Evolutionary conservation across 2,113 vertebrate species (phyloP).

Genomic region (Henicopernis longicauda): DNA sequence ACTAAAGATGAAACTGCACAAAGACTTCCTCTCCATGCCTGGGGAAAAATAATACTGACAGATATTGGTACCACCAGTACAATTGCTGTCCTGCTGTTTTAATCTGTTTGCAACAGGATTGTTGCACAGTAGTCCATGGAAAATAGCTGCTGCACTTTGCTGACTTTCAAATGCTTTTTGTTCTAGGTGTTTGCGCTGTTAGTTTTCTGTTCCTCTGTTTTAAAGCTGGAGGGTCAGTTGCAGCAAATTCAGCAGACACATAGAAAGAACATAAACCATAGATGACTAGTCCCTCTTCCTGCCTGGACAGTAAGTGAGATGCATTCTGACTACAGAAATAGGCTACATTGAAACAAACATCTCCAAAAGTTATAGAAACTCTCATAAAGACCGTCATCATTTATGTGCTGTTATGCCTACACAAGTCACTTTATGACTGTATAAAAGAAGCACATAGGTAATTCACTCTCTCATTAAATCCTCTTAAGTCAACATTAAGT

Average conservation of each 20-base stretch:
- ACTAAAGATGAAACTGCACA: not conserved
- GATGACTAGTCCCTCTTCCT: not conserved
- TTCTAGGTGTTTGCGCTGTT: not conserved
- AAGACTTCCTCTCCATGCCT: not conserved
- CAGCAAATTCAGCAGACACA: not conserved
- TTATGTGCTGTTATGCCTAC: not conserved
- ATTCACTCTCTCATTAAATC: not conserved
- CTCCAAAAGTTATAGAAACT: not conserved
- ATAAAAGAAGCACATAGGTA: not conserved
- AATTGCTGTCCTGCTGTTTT: constrained; percentile 29
- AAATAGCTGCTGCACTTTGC: constrained; percentile 6
- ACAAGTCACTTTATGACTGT: not conserved
- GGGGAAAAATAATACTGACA: not conserved
- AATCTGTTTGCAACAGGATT: not conserved
- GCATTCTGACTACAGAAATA: not conserved
- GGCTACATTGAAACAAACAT: not conserved
- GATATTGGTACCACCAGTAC: not conserved
- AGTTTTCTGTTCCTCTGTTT: not conserved
- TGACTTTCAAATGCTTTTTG: constrained; percentile 28
- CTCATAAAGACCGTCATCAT: not conserved
- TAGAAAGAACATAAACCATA: not conserved
- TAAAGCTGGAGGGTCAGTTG: not conserved
- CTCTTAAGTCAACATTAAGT: not conserved
- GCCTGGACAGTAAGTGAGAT: not conserved
- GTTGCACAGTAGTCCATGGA: not conserved